phyloP scores from a whole-genome alignment of 2,797 vertebrate genomes.

The Clarias platycephalus region DNA sequence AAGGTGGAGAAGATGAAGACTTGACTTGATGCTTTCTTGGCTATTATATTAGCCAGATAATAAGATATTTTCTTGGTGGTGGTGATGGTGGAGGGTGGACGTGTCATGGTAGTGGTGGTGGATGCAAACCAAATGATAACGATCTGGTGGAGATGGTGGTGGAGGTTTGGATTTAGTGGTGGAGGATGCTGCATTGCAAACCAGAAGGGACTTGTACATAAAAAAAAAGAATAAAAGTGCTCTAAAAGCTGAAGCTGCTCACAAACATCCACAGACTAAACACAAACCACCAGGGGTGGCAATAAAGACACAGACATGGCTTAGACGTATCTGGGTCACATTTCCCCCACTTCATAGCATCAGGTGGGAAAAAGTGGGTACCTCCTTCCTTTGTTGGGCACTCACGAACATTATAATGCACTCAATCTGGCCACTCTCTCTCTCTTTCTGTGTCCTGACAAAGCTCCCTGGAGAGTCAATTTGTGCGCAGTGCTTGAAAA shows the following conservation, averaged over 20 bases:
- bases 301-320: neutral
- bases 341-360: constrained; percentile 20
- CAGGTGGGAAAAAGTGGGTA: constrained; percentile 28
- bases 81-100: neutral
- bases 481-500: constrained; percentile 53
- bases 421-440: constrained; percentile 8
- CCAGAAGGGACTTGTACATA: too few relatives aligned
- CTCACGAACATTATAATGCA: neutral
- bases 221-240: too few relatives aligned
- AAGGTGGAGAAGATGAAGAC: too few relatives aligned
- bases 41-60: neutral
- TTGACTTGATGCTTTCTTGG: too few relatives aligned
- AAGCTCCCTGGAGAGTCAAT: constrained; percentile 55
- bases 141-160: neutral
- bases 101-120: neutral
- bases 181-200: too few relatives aligned
- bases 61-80: neutral
- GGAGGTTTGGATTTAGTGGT: neutral
- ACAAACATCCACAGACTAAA: neutral
- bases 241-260: neutral
- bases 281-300: neutral
- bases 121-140: neutral
- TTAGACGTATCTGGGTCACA: constrained; percentile 40
- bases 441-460: constrained; percentile 13
- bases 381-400: neutral